Percentiles rank a stretch among this genome's conserved stretches.
These are phyloP conservation scores for Mus minutoides DNA, from an alignment of 2,797 vertebrate species.

Conservation along the genomic window DNA sequence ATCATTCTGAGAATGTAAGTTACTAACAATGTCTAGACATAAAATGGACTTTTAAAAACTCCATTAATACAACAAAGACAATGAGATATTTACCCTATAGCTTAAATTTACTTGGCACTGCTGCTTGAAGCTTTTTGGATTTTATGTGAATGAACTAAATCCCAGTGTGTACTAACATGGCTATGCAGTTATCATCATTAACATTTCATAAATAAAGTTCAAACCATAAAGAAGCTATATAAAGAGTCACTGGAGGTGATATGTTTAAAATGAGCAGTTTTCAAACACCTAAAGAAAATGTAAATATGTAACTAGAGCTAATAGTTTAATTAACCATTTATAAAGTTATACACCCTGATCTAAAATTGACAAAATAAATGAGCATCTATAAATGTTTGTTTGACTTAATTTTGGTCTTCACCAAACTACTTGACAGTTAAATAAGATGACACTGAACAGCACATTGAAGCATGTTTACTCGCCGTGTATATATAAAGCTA, in stretches of 20 bases:
- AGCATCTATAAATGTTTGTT: background rate
- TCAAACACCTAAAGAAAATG: background rate
- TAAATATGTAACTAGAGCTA: background rate
- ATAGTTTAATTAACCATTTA: background rate
- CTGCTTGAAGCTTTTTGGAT: background rate
- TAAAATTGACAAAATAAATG: background rate
- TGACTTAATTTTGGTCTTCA: background rate
- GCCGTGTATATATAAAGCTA: background rate
- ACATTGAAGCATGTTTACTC: background rate
- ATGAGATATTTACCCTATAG: background rate
- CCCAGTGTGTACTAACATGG: background rate
- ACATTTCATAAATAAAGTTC: constrained; percentile 33
- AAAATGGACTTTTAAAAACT: constrained; percentile 44
- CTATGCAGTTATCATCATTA: background rate
- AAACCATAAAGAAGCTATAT: constrained; percentile 36
- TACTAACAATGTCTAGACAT: constrained; percentile 56
- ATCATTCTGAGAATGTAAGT: constrained; percentile 32
- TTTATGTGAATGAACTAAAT: constrained; percentile 7
- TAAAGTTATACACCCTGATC: background rate
- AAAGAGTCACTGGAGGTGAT: background rate
- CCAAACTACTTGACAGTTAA: constrained; percentile 36
- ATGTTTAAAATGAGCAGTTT: background rate
- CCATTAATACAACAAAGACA: background rate
- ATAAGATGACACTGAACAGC: background rate
- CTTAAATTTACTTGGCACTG: constrained; percentile 37